Base-by-base conservation (phyloP, 2,113 vertebrate genomes). In the Chamaetylas fuelleborni region DNA sequence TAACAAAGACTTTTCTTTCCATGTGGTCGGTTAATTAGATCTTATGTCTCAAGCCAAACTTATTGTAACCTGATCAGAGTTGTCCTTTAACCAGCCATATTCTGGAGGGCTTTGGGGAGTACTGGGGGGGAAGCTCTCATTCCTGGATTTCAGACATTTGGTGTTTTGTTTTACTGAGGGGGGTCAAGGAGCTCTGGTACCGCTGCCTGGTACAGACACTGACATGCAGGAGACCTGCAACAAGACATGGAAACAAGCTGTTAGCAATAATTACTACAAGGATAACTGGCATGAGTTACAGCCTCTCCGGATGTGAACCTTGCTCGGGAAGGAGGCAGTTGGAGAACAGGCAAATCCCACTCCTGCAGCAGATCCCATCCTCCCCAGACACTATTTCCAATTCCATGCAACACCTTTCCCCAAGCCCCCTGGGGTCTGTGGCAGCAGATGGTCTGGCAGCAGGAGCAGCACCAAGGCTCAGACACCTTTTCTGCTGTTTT, bases 211-310 rank as follows among this genome's bases (percentile, higher is more conserved):
- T 26, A 38, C 78, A 71, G 60, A 74, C 42, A 31, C 50, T n/a
- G 8, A 23, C 42, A 4, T 25, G 50, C 74, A 38, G 81, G 87
- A 82, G 91, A 65, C 29, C 81, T 70, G 79, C 48, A 57, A 43
- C 26, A n/a, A 43, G 95, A 86, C 86, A 81, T 3, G 34, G 81
- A 83, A 95, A 86, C 95, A 93, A 96, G 95, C 95, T 96, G 95
- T 95, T 94, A 71, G 88, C 90, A 54, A 12, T 87, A 93, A 95
- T 94, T 95, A 64, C 79, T 91, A 97, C 94, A 93, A 51, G 91
- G 83, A 62, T 23, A 36, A 73, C 95, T 96, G 96, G 95, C 95
- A 87, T 3, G 19, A 77, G 43, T 24, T 71, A 17, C 86, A 74
- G 48, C 89, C 83, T 90, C 81, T 54, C 92, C 86, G 91, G 93